Evolutionary conservation across 2,888 invertebrate species (phyloP).

Genomic region (Gymnosoma rotundatum): DNA sequence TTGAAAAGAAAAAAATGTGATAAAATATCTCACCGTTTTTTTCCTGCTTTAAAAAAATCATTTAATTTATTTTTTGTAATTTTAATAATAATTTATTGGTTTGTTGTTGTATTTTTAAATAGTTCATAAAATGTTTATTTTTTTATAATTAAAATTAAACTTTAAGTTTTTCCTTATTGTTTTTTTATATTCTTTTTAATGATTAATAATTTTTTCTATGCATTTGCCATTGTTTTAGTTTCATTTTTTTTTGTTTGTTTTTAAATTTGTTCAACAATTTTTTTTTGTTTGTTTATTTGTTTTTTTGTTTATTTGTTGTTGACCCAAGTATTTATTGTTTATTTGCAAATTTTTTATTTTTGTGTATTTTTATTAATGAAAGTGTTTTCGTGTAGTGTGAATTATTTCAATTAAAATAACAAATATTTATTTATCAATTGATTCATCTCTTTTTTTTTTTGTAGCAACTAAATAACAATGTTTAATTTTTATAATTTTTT

Average conservation of each 20-base stretch:
- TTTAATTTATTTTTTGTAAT: constrained; percentile 24
- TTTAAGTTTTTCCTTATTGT: constrained; percentile 43
- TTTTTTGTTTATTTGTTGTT: constrained; percentile 19
- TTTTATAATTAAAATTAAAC: constrained; percentile 54
- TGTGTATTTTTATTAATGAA: constrained; percentile 4
- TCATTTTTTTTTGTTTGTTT: background rate
- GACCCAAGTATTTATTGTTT: constrained; percentile 38
- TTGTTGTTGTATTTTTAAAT: constrained; percentile 52
- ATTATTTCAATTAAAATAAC: constrained; percentile 56
- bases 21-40: background rate
- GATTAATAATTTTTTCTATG: constrained; percentile 23
- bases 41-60: background rate
- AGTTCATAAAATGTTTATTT: constrained; percentile 55
- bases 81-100: constrained; percentile 60
- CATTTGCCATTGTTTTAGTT: constrained; percentile 32
- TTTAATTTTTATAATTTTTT: constrained; percentile 58
- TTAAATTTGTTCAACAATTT: constrained; percentile 10
- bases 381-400: constrained; percentile 29
- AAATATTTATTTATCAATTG: constrained; percentile 43
- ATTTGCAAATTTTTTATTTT: constrained; percentile 11
- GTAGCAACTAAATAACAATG: constrained; percentile 76
- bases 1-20: background rate
- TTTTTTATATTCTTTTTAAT: constrained; percentile 8
- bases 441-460: constrained; percentile 70
- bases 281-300: background rate